phyloP scores from a whole-genome alignment of 2,797 vertebrate species.

The Xiphophorus birchmanni region DNA sequence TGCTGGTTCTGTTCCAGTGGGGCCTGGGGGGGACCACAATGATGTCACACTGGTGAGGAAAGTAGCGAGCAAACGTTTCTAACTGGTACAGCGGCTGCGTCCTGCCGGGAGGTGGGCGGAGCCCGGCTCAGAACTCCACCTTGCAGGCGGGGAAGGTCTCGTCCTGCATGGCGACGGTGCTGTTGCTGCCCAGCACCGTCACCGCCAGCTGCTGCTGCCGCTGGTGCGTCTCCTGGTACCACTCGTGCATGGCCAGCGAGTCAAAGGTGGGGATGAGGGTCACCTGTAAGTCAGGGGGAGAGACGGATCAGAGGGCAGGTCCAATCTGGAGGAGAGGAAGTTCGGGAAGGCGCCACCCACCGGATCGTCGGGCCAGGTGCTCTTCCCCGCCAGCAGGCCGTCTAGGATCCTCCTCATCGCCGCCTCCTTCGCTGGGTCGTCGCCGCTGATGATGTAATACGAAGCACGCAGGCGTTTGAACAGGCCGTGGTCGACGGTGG shows the following conservation, averaged over 20 bases:
- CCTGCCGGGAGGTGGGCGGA: background rate
- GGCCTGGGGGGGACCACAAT: background rate
- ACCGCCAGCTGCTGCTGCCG: constrained; percentile 84
- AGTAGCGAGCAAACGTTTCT: constrained; percentile 8
- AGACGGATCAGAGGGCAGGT: constrained; percentile 24
- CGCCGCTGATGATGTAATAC: constrained; percentile 91
- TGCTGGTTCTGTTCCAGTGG: constrained; percentile 35
- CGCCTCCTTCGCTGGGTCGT: constrained; percentile 84
- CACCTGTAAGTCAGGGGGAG: constrained; percentile 74
- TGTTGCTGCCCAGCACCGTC: constrained; percentile 93
- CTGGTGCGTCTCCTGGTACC: constrained; percentile 91
- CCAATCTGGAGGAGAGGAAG: too few species aligned
- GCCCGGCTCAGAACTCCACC: constrained; percentile 88
- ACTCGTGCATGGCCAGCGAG: constrained; percentile 88
- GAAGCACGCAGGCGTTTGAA: constrained; percentile 86
- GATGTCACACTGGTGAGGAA: constrained; percentile 27
- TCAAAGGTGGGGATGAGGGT: constrained; percentile 94
- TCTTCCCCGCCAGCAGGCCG: constrained; percentile 86
- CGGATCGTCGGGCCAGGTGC: constrained; percentile 85
- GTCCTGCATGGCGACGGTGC: constrained; percentile 96
- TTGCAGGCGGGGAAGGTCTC: constrained; percentile 97
- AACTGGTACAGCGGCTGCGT: background rate
- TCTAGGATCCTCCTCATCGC: constrained; percentile 87
- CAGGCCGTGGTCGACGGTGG: constrained; percentile 84
- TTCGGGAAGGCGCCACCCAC: constrained; percentile 62